Percentiles rank a stretch among this genome's conserved stretches.
phyloP scores from a whole-genome alignment of 2,113 vertebrate genomes.

The Holacanthus passer region DNA sequence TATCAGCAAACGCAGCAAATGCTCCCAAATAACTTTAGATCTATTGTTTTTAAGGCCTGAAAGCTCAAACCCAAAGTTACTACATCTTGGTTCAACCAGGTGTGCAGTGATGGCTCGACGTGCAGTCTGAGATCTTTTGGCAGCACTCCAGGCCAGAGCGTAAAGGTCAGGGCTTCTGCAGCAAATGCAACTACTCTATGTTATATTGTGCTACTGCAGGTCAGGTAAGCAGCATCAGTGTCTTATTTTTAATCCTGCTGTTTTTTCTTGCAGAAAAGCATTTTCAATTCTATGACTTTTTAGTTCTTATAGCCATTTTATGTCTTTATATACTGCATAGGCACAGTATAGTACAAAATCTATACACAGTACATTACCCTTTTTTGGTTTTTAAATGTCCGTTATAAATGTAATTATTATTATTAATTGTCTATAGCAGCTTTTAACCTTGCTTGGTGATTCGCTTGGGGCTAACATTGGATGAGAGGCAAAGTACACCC shows the following conservation, averaged over 20 bases:
- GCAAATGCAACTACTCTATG: conserved; percentile 1
- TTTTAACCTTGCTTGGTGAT: too few species aligned
- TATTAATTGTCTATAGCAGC: too few species aligned
- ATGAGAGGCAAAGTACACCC: too few species aligned
- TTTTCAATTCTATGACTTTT: not conserved
- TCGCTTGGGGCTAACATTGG: too few species aligned
- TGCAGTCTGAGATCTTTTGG: conserved; percentile 4
- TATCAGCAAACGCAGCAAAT: not conserved
- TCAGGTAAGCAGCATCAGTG: not conserved
- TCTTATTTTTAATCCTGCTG: not conserved
- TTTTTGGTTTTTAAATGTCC: too few species aligned
- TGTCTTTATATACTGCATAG: not conserved
- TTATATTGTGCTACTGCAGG: not conserved
- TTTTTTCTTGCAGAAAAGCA: not conserved
- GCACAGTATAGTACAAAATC: not conserved
- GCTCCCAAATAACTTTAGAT: not conserved
- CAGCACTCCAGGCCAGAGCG: conserved; percentile 8
- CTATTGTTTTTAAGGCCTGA: not conserved
- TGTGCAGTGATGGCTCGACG: not conserved
- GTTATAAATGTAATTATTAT: not conserved
- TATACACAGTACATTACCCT: not conserved
- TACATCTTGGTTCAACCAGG: not conserved
- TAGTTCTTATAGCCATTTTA: not conserved
- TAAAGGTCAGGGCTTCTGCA: conserved; percentile 39
- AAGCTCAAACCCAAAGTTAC: not conserved